phyloP scores from a whole-genome alignment of 1,140 invertebrate species.

The Pantala flavescens region DNA sequence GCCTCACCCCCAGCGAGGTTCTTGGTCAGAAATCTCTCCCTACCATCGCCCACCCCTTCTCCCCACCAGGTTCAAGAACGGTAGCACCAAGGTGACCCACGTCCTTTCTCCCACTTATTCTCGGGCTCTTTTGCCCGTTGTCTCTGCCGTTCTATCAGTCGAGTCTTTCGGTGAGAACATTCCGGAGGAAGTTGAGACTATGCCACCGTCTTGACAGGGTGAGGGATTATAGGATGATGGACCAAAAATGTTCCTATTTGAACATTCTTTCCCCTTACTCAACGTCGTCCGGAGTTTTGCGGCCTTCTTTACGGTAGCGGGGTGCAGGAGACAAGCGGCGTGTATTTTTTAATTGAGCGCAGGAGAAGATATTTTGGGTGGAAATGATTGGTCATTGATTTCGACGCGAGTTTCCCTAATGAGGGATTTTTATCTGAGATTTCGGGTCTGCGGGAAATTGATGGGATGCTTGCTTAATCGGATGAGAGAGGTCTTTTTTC shows the following conservation, averaged over 20 bases:
- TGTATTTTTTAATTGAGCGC: neutral
- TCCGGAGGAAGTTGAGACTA: neutral
- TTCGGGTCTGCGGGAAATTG: too few species aligned
- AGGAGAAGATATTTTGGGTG: too few species aligned
- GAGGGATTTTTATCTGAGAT: neutral
- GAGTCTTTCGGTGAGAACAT: slow-evolving; percentile 8
- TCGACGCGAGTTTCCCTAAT: neutral
- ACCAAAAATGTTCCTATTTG: neutral
- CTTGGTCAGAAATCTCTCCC: neutral
- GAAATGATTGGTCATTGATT: too few species aligned
- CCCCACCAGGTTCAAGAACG: neutral
- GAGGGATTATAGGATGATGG: slow-evolving; percentile 8
- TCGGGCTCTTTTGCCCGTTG: neutral
- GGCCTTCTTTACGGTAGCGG: neutral
- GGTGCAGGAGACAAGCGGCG: neutral
- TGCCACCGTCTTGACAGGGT: neutral
- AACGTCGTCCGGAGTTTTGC: neutral
- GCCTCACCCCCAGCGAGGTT: neutral
- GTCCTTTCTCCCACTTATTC: neutral
- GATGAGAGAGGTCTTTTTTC: too few species aligned
- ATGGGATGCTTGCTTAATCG: too few species aligned
- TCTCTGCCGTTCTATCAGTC: neutral
- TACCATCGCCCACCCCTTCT: neutral
- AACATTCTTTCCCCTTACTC: neutral
- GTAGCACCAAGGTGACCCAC: slow-evolving; percentile 6